Percentiles rank a stretch among this genome's conserved stretches.
Conservation (phyloP, 2,797 vertebrate species). For the Graptemys geographica region DNA sequence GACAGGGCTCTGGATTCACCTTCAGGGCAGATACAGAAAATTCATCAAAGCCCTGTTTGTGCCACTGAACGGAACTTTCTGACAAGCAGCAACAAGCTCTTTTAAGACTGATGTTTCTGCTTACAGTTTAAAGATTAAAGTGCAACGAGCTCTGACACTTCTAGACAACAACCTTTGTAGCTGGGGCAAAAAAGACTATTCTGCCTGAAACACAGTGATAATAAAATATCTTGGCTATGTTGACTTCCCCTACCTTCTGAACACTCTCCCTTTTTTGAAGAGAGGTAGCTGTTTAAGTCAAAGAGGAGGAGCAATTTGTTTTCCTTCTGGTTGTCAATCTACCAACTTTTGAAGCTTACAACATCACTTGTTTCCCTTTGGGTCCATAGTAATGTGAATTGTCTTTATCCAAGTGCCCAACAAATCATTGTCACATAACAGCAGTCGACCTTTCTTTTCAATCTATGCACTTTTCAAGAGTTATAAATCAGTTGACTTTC, state of each 20-base stretch:
- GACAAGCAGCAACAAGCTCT: conserved; percentile 20
- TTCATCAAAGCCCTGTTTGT: conserved; percentile 53
- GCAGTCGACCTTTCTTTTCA: conserved; percentile 82
- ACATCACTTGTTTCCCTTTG: conserved; percentile 57
- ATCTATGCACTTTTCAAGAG: conserved; percentile 81
- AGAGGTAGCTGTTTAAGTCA: conserved; percentile 20
- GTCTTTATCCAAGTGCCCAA: conserved; percentile 79
- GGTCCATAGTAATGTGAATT: conserved; percentile 71
- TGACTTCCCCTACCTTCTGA: background rate
- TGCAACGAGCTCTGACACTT: conserved; percentile 37
- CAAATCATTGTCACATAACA: conserved; percentile 80
- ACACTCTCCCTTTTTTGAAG: background rate
- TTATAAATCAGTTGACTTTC: conserved; percentile 86
- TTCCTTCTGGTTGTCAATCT: conserved; percentile 58
- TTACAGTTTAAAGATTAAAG: conserved; percentile 63
- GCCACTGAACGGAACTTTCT: conserved; percentile 62
- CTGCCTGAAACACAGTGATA: conserved; percentile 5
- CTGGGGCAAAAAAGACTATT: conserved; percentile 2
- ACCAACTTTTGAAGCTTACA: conserved; percentile 63
- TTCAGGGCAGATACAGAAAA: conserved; percentile 53
- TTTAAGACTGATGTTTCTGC: conserved; percentile 65
- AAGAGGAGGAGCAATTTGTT: conserved; percentile 59
- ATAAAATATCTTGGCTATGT: background rate
- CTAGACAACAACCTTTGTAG: conserved; percentile 10
- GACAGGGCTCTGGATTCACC: conserved; percentile 50